Evolutionary conservation across 2,113 vertebrate genomes (phyloP).

Genomic region (Galeopterus variegatus): DNA sequence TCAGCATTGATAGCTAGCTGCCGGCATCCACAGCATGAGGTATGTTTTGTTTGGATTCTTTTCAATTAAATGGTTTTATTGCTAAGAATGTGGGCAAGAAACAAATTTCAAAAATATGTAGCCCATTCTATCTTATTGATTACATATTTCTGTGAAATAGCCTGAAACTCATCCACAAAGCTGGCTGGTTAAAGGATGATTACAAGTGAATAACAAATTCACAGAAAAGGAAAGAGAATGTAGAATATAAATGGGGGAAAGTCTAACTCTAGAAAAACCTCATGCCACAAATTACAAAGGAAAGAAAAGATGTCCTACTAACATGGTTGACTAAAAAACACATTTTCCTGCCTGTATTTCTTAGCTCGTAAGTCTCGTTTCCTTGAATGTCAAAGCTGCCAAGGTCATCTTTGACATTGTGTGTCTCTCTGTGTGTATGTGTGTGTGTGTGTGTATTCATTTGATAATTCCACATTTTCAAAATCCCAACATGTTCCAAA

Average conservation of each 20-base stretch:
- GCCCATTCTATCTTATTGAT: constrained; percentile 11
- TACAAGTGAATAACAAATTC: neutral
- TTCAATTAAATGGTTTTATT: constrained; percentile 48
- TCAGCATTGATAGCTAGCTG: neutral
- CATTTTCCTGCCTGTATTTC: neutral
- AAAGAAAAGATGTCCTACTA: neutral
- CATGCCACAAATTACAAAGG: neutral
- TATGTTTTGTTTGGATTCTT: neutral
- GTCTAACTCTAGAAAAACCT: neutral
- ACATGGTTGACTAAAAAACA: neutral
- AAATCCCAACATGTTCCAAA: neutral
- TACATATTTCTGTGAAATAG: constrained; percentile 55
- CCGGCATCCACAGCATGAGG: neutral
- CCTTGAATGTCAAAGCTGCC: constrained; percentile 44
- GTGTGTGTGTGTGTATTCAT: neutral
- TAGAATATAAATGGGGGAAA: neutral
- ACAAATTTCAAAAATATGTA: constrained; percentile 1
- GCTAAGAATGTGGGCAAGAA: constrained; percentile 17
- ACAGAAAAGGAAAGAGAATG: neutral
- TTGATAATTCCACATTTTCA: constrained; percentile 12
- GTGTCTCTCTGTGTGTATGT: neutral
- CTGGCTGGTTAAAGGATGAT: neutral
- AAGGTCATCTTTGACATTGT: neutral
- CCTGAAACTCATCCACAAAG: neutral
- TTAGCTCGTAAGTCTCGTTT: constrained; percentile 25